These are phyloP conservation scores for Phenacoccus solenopsis DNA, from an alignment of 1,140 invertebrate species.

Conservation along the genomic window DNA sequence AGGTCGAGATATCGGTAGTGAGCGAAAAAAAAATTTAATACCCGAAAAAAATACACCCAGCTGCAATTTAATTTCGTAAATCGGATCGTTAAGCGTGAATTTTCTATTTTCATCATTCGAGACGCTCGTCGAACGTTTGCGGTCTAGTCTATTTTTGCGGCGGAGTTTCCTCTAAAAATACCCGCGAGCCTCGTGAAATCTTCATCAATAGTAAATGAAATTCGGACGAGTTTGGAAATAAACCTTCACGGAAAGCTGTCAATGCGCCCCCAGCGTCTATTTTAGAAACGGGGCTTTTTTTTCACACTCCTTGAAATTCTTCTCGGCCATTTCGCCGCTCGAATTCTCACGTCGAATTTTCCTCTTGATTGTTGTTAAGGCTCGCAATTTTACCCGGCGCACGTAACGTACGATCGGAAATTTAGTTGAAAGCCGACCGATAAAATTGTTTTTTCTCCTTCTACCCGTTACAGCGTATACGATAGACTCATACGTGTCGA, in stretches of 20 bases:
- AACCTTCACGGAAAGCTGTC: background rate
- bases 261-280: background rate
- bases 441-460: background rate
- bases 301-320: background rate
- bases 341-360: background rate
- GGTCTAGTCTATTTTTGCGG: background rate
- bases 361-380: constrained; percentile 1
- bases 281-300: background rate
- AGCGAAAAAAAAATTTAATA: background rate
- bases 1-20: too few relatives aligned
- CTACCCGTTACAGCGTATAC: background rate
- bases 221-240: background rate
- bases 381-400: background rate
- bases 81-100: constrained; percentile 1
- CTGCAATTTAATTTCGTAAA: background rate
- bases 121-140: background rate
- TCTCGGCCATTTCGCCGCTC: background rate
- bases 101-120: constrained; percentile 1
- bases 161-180: background rate
- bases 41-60: background rate
- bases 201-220: constrained; percentile 3
- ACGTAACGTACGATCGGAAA: background rate
- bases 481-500: too few relatives aligned
- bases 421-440: background rate
- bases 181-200: background rate